phyloP scores from a whole-genome alignment of 1,140 invertebrate species.

The Cotesia chilonis region DNA sequence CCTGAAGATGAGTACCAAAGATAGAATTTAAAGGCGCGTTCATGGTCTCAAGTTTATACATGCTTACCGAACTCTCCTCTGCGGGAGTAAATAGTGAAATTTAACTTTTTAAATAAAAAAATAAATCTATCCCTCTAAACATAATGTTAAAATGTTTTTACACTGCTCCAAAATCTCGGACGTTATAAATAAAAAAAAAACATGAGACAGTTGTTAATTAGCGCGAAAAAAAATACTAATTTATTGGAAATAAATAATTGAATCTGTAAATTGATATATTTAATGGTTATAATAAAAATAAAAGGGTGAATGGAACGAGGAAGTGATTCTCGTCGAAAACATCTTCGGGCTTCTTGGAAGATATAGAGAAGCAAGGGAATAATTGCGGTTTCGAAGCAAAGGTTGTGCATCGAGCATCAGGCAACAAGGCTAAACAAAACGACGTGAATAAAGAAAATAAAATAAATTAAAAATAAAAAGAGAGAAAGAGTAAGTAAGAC shows the following conservation, averaged over 20 bases:
- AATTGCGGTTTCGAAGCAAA: constrained; percentile 21
- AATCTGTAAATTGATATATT: neutral
- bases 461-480: neutral
- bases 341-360: constrained; percentile 16
- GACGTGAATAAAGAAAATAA: constrained; percentile 35
- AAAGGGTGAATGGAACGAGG: constrained; percentile 17
- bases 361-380: constrained; percentile 17
- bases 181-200: neutral
- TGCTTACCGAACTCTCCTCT: constrained; percentile 7
- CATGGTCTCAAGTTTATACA: neutral
- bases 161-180: neutral
- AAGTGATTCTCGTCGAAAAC: constrained; percentile 21
- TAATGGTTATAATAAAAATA: neutral
- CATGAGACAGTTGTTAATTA: neutral
- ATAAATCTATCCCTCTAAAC: neutral
- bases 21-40: constrained; percentile 38
- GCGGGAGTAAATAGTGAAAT: constrained; percentile 29
- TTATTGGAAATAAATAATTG: neutral
- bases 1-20: constrained; percentile 37
- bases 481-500: neutral
- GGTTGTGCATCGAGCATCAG: neutral
- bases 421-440: constrained; percentile 32
- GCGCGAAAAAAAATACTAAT: neutral
- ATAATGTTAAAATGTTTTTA: neutral
- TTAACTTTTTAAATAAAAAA: neutral